Conservation (phyloP, 2,797 vertebrate genomes). For the Notoglanidium macrostoma region DNA sequence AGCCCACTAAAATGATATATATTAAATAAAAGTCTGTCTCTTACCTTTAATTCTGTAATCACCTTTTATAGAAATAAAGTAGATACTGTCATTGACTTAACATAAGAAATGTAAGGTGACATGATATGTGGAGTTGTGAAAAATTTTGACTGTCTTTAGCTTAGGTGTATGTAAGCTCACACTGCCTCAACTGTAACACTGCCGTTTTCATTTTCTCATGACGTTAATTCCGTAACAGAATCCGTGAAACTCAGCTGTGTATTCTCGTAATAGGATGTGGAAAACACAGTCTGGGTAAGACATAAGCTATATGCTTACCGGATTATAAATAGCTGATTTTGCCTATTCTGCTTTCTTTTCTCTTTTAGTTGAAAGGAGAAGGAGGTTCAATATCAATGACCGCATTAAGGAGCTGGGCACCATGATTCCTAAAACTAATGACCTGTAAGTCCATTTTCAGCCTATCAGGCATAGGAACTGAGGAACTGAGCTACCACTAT, state of each 20-base stretch:
- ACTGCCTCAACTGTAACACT: background rate
- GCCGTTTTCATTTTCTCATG: background rate
- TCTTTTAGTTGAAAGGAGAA: constrained; percentile 87
- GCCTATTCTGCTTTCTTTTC: background rate
- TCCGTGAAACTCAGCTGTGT: background rate
- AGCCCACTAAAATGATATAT: background rate
- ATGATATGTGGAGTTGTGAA: background rate
- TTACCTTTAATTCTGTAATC: background rate
- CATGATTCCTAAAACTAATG: constrained; percentile 97
- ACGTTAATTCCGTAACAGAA: background rate
- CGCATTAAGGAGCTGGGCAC: constrained; percentile 97
- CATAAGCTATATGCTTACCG: background rate
- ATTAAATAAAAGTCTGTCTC: background rate
- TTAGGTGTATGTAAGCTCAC: background rate
- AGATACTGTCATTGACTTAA: background rate
- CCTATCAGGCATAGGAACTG: background rate
- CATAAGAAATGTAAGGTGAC: background rate
- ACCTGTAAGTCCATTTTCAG: constrained; percentile 82
- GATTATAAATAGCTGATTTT: background rate
- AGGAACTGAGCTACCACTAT: too few species aligned
- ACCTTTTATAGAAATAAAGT: background rate
- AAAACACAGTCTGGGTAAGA: background rate
- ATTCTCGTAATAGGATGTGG: background rate
- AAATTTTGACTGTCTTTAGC: background rate
- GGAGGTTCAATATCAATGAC: constrained; percentile 98